Base-by-base conservation (phyloP, 2,113 vertebrate species). In the Morone saxatilis region DNA sequence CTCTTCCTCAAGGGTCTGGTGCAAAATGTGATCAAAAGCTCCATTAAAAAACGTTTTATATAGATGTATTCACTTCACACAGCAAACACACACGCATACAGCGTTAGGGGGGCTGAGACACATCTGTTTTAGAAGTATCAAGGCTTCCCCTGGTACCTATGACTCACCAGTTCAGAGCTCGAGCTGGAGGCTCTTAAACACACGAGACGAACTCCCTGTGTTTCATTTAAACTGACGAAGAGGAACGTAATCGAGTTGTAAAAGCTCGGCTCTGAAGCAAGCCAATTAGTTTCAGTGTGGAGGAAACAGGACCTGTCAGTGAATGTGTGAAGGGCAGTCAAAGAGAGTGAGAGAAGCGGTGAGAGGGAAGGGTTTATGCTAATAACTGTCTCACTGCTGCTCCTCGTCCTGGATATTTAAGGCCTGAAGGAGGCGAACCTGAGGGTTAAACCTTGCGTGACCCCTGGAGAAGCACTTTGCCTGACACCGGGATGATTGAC, bases 391-490 rank as follows among this genome's bases (percentile, higher is more conserved):
- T 78, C 81, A 66, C 61, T 20, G 80, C 67, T 45, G 80, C 78
- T 89, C 45, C 57, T 48, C 36, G 83, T 82, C 84, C 84, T 53
- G 71, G 86, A 86, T 80, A 57, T 72, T 31, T 61, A 5, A 11
- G 51, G 69, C 59, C 74, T 17, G 62, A 25, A 83, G 79, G 86
- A 79, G 41, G 59, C 59, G 12, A 75, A 88, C 86, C 78, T 82
- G 65, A 40, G 71, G 65, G 75, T 63, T 71, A 72, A 86, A 68
- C 71, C 80, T 50, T 5, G 13, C 40, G 71, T 65, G 81, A 91
- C 81, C 92, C 76, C 78, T n/a, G n/a, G 84, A 80, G 86, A 86
- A 72, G 76, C 83, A 71, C 83, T 65, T 71, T 59, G 78, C 40
- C 76, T 41, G 76, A 80, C 78, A 65, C 71, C 4, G 25, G 20